Conservation (phyloP, 2,888 invertebrate genomes). For the Meta bourneti region DNA sequence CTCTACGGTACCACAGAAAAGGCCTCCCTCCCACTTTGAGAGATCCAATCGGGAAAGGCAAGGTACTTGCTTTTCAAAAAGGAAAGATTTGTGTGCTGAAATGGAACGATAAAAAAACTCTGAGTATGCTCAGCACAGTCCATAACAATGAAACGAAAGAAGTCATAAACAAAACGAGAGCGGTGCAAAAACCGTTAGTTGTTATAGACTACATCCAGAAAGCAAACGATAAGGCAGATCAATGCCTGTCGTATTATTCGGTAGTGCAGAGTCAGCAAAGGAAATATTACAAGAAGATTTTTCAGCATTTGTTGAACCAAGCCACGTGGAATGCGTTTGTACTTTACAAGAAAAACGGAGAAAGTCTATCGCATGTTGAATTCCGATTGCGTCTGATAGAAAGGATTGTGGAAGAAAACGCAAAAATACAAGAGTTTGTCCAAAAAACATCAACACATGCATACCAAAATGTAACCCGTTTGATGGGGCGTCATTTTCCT, state of each 20-base stretch:
- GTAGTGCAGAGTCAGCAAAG: slow-evolving; percentile 43
- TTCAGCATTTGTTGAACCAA: slow-evolving; percentile 43
- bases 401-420: slow-evolving; percentile 13
- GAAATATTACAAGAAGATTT: slow-evolving; percentile 47
- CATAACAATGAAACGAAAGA: slow-evolving; percentile 1
- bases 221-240: slow-evolving; percentile 2
- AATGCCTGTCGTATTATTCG: slow-evolving; percentile 15
- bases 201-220: slow-evolving; percentile 9
- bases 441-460: neutral
- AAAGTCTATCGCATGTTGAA: neutral
- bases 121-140: slow-evolving; percentile 12
- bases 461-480: neutral
- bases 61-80: slow-evolving; percentile 43
- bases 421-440: neutral
- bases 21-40: neutral
- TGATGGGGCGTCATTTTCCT: slow-evolving; percentile 5
- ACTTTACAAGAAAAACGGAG: slow-evolving; percentile 10
- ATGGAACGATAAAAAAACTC: slow-evolving; percentile 62
- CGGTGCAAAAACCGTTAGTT: neutral
- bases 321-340: slow-evolving; percentile 21
- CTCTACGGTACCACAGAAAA: neutral
- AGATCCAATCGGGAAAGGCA: slow-evolving; percentile 45
- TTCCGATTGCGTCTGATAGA: slow-evolving; percentile 8
- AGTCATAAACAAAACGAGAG: neutral
- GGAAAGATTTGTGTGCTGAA: slow-evolving; percentile 38